Conservation (phyloP, 2,797 vertebrate genomes). For the Ctenochaetus hawaiiensis region DNA sequence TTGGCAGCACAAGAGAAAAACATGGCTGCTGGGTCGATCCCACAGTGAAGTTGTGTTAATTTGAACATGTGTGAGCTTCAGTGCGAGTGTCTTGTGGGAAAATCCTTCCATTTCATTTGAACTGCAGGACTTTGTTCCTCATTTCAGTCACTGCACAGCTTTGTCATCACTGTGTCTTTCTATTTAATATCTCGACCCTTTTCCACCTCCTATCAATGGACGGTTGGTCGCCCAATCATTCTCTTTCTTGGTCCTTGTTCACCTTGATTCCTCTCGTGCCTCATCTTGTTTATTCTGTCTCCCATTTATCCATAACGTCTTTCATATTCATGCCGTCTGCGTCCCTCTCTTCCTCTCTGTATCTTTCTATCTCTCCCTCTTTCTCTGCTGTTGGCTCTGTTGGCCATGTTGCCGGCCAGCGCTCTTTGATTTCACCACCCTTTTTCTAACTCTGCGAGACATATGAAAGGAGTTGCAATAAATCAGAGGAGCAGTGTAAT, state of each 20-base stretch:
- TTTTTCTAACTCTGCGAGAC: conserved; percentile 27
- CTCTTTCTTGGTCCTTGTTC: background rate
- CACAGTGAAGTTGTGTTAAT: conserved; percentile 25
- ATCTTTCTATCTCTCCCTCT: background rate
- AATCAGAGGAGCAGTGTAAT: conserved; percentile 53
- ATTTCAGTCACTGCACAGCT: conserved; percentile 32
- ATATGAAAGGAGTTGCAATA: conserved; percentile 47
- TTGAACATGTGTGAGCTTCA: conserved; percentile 20
- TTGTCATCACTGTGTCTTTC: conserved; percentile 8
- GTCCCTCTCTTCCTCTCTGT: background rate
- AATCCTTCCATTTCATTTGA: conserved; percentile 13
- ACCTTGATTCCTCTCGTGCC: background rate
- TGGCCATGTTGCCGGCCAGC: conserved; percentile 13
- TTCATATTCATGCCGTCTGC: conserved; percentile 34
- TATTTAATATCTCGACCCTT: conserved; percentile 2
- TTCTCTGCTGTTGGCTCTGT: conserved; percentile 23
- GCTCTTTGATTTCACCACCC: conserved; percentile 55
- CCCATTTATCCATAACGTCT: background rate
- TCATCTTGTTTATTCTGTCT: conserved; percentile 3
- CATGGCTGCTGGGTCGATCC: background rate
- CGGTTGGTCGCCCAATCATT: background rate
- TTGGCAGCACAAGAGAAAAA: conserved; percentile 17
- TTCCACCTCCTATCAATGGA: conserved; percentile 6
- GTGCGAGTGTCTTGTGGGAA: conserved; percentile 8
- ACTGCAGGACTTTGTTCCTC: conserved; percentile 33